Evolutionary conservation across 2,113 vertebrate genomes (phyloP).

Genomic region (Pachycephala philippinensis): DNA sequence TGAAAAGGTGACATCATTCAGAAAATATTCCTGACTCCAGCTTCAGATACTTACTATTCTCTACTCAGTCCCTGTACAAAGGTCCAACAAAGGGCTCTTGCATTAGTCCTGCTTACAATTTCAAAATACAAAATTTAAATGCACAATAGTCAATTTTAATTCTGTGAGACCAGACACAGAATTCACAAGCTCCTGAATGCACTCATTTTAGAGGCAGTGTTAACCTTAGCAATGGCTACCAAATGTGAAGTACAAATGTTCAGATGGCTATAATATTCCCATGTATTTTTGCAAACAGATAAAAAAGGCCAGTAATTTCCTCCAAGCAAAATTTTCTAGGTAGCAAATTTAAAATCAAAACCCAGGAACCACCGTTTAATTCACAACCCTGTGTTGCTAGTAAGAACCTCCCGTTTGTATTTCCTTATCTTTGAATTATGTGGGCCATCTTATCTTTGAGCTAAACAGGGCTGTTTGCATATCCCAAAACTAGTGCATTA

Average conservation of each 20-base stretch:
- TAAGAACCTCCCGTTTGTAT: not conserved
- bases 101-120: not conserved
- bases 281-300: not conserved
- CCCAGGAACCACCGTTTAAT: not conserved
- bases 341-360: not conserved
- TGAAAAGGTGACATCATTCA: conserved; percentile 2
- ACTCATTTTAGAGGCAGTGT: not conserved
- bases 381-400: not conserved
- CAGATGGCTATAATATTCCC: not conserved
- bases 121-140: not conserved
- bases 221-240: not conserved
- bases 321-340: not conserved
- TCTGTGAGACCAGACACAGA: not conserved
- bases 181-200: not conserved
- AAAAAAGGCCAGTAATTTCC: not conserved
- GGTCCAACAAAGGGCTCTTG: not conserved
- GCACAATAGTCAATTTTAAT: not conserved
- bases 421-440: conserved; percentile 44
- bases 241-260: not conserved
- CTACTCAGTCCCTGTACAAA: not conserved
- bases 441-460: conserved; percentile 10
- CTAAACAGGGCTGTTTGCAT: conserved; percentile 4
- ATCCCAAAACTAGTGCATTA: not conserved
- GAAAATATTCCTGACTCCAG: not conserved
- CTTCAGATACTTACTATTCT: not conserved